phyloP scores from a whole-genome alignment of 2,113 vertebrate genomes.

The Cyphotilapia sp. region DNA sequence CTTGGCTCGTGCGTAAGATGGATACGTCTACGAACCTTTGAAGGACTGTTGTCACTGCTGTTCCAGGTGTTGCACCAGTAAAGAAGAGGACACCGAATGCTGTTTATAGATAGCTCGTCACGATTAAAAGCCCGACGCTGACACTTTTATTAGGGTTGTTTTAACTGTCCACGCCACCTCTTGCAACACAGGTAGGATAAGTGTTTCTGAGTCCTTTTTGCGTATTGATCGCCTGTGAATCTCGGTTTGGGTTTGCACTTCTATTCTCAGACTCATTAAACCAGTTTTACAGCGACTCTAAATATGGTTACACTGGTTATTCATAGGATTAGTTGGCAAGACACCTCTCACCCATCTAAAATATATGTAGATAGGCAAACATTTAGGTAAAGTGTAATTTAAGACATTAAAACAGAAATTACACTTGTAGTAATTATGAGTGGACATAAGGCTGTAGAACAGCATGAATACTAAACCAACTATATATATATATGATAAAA shows the following conservation, averaged over 20 bases:
- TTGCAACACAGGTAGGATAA: constrained; percentile 28
- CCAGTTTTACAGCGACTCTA: constrained; percentile 54
- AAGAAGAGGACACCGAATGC: neutral
- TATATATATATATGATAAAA: neutral
- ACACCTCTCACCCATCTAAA: neutral
- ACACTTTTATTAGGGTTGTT: neutral
- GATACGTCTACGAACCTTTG: neutral
- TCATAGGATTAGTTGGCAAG: neutral
- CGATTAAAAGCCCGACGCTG: neutral
- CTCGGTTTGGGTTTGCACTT: constrained; percentile 12
- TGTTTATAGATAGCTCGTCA: neutral
- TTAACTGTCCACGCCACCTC: neutral
- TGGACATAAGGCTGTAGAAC: neutral
- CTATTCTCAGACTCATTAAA: constrained; percentile 48
- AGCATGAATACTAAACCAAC: neutral
- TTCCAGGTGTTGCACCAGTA: neutral
- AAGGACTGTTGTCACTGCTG: neutral
- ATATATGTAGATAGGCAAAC: neutral
- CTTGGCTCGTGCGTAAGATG: constrained; percentile 25
- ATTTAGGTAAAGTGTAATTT: neutral
- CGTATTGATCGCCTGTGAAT: constrained; percentile 38
- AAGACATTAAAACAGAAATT: neutral
- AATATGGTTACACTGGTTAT: constrained; percentile 28
- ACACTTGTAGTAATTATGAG: neutral
- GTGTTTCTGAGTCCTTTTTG: neutral